A percentile compares a stretch with the other conserved stretches of the same genome.
Evolutionary conservation across 2,113 vertebrate species (phyloP).

Genomic region (Peromyscus maniculatus): DNA sequence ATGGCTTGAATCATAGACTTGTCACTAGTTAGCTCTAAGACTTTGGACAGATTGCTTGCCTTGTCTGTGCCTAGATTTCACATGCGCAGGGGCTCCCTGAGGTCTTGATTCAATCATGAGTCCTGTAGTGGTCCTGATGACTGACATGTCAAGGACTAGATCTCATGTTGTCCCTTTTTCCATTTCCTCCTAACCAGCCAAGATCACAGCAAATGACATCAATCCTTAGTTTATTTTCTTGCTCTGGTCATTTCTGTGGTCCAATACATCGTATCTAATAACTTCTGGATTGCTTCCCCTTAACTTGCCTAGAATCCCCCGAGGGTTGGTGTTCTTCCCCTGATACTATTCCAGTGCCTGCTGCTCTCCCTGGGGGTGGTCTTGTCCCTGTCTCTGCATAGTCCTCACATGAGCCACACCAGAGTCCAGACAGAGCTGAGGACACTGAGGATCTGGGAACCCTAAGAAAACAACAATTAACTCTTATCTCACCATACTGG

Average conservation of each 20-base stretch:
- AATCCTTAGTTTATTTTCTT: not conserved
- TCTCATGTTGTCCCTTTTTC: not conserved
- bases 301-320: not conserved
- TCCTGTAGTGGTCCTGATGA: not conserved
- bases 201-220: not conserved
- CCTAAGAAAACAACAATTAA: not conserved
- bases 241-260: not conserved
- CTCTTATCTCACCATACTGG: not conserved
- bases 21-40: not conserved
- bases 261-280: not conserved
- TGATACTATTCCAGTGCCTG: not conserved
- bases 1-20: not conserved
- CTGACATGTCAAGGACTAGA: not conserved
- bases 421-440: not conserved
- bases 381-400: not conserved
- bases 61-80: not conserved
- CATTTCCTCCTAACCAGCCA: not conserved
- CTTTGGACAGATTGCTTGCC: not conserved
- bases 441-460: not conserved
- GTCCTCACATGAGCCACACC: fast-evolving
- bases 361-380: not conserved
- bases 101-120: too few species aligned
- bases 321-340: not conserved
- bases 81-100: too few species aligned
- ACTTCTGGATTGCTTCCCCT: not conserved